Conservation (phyloP, 2,888 invertebrate species). For the Pheosia gnoma region DNA sequence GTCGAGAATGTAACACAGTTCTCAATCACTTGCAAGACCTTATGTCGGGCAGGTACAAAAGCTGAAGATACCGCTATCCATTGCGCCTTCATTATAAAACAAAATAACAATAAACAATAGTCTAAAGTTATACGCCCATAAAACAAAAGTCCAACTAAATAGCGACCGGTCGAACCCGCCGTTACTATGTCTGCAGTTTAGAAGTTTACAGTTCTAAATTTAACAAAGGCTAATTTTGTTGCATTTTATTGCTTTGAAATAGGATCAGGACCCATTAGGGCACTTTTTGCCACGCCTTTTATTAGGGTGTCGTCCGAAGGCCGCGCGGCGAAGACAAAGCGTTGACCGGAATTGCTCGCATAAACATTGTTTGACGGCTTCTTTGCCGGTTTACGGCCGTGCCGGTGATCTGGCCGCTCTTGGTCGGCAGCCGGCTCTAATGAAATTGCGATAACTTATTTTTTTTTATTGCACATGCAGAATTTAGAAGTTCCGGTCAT, state of each 20-base stretch:
- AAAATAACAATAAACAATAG: constrained; percentile 48
- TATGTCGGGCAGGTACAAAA: neutral
- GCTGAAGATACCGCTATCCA: constrained; percentile 17
- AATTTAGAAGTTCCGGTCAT: neutral
- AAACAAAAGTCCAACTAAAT: constrained; percentile 61
- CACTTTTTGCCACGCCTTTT: constrained; percentile 81
- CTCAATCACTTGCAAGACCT: no score
- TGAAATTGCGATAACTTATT: constrained; percentile 21
- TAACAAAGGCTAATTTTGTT: constrained; percentile 82
- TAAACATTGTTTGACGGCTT: constrained; percentile 80
- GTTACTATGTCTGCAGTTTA: constrained; percentile 56
- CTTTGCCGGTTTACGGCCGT: constrained; percentile 71
- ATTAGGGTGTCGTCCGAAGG: constrained; percentile 82
- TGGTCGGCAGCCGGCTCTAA: constrained; percentile 32
- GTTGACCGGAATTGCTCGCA: constrained; percentile 74
- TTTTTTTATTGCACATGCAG: constrained; percentile 18
- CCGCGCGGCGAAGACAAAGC: constrained; percentile 79
- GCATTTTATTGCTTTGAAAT: constrained; percentile 81
- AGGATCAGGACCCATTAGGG: constrained; percentile 79
- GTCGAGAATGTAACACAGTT: neutral
- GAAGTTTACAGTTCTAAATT: constrained; percentile 69
- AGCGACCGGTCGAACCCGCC: constrained; percentile 51
- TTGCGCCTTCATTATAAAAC: constrained; percentile 28
- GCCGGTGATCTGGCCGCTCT: constrained; percentile 26
- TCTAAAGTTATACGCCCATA: constrained; percentile 61